Base-by-base conservation (phyloP, 2,888 invertebrate genomes). In the Lamellibrachia columna region DNA sequence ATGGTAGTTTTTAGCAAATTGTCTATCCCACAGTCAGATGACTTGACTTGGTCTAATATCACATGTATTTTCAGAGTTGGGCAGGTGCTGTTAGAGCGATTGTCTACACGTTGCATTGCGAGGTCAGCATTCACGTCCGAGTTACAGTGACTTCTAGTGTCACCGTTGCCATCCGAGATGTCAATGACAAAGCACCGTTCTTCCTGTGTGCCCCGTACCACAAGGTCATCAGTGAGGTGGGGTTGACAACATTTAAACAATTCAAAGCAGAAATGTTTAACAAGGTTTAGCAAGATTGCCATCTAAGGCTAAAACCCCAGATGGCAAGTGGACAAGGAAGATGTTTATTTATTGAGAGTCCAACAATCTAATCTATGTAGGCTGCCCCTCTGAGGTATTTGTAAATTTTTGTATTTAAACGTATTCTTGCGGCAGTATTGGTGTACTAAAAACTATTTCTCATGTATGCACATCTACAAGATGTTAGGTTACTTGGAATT, bases 191-290 rank as follows among this genome's bases (percentile, higher is more conserved):
- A 6, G 90, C 60, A 11, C 93, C 93, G 8, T 90, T 91, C 90
- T 93, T 93, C 90, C 8, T 93, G 90, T 93, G 93, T 92, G 93
- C 93, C 40, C 93, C 93, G 6, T 93, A 93, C 91, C 90, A 92
- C 53, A 93, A 93, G 90, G 52, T 91, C 28, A 53, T 93, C 52
- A 91, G 40, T 90, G 93, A 93, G 92, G 93, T 93, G 53, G 15
- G 92, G 9, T 55, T 22, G 22, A 60, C 9, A 7, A 55, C 15
- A 75, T 22, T 11, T 22, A 75, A 75, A 75, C 60, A 60, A 15
- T 60, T 60, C 22, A 15, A 9, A 60, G 60, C 1, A 90, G 15
- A 8, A 40, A 40, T 90, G 8, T 90, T 11, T 90, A 53, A 15
- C 3, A 53, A 40, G 40, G 1, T 40, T 40, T 40, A 40, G 0